phyloP scores from a whole-genome alignment of 2,797 vertebrate species.

The Lithobates sylvaticus region DNA sequence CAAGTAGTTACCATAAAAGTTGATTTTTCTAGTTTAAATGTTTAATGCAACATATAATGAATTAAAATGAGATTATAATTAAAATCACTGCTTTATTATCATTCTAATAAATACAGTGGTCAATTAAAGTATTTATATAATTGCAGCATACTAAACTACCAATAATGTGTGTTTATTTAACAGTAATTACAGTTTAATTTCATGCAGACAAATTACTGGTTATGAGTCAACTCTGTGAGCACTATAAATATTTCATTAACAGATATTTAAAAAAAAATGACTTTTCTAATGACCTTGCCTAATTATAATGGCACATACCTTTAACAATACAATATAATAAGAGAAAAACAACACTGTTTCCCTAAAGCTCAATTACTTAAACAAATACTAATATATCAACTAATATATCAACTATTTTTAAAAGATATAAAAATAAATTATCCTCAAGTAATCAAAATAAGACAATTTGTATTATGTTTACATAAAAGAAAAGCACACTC shows the following conservation, averaged over 20 bases:
- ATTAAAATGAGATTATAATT: slow-evolving; percentile 14
- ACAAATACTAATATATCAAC: no score
- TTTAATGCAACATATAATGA: neutral
- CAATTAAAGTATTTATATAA: slow-evolving; percentile 51
- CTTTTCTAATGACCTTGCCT: slow-evolving; percentile 40
- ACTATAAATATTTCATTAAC: slow-evolving; percentile 46
- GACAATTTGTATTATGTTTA: no score
- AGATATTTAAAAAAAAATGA: slow-evolving; percentile 24
- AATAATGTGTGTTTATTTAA: slow-evolving; percentile 52
- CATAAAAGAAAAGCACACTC: no score
- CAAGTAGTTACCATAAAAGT: neutral
- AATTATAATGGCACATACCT: slow-evolving; percentile 23
- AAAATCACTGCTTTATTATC: slow-evolving; percentile 3
- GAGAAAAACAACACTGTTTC: neutral
- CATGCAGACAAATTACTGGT: slow-evolving; percentile 35
- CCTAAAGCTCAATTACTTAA: neutral
- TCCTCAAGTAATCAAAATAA: neutral
- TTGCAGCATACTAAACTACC: slow-evolving; percentile 10
- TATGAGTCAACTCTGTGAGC: slow-evolving; percentile 23
- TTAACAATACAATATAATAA: neutral
- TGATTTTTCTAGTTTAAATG: neutral
- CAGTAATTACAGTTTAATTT: slow-evolving; percentile 35
- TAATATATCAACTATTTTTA: no score
- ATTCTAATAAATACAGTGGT: slow-evolving; percentile 35
- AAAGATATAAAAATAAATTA: neutral